Evolutionary conservation across 1,140 invertebrate genomes (phyloP).

Genomic region (Saccostrea glomerata): DNA sequence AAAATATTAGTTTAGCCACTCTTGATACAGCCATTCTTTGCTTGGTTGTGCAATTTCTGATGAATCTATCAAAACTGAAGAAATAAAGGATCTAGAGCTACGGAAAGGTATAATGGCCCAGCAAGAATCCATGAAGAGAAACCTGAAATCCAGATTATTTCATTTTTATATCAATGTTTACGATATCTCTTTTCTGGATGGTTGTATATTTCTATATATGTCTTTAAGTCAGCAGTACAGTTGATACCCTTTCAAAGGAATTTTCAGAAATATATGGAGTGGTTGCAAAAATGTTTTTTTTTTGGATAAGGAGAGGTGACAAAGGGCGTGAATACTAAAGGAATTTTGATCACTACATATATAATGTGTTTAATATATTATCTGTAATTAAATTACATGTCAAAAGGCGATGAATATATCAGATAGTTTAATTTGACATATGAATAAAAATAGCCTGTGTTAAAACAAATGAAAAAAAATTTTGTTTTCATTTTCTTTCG

Average conservation of each 20-base stretch:
- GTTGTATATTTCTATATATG: background rate
- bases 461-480: too few species aligned
- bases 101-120: background rate
- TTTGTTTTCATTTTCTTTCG: too few species aligned
- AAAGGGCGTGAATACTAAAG: background rate
- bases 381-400: too few species aligned
- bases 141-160: background rate
- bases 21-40: background rate
- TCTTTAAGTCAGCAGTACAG: background rate
- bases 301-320: background rate
- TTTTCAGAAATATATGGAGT: background rate
- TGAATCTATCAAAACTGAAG: background rate
- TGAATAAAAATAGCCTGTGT: too few species aligned
- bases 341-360: background rate
- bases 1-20: background rate
- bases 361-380: too few species aligned
- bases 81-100: background rate
- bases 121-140: background rate
- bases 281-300: background rate
- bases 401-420: too few species aligned
- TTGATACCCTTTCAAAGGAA: background rate
- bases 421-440: too few species aligned
- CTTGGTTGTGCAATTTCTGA: background rate
- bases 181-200: background rate
- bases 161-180: background rate